These are phyloP conservation scores for Heliornis fulica DNA, from an alignment of 2,113 vertebrate species.

Conservation along the genomic window DNA sequence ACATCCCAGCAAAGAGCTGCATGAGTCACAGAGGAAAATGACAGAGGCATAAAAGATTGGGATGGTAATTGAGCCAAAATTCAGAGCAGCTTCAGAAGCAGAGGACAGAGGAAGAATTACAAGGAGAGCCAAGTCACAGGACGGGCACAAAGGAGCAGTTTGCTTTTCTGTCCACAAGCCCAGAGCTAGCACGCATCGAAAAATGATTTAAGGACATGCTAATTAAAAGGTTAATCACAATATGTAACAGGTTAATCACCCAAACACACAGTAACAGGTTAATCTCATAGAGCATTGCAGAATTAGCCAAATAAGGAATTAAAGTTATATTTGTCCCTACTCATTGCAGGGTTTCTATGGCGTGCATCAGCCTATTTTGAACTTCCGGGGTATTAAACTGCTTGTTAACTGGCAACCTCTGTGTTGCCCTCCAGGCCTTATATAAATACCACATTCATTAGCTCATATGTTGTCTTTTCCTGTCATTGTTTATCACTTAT, in stretches of 20 bases:
- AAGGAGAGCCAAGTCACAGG: not conserved
- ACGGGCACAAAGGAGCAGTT: not conserved
- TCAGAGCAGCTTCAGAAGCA: constrained; percentile 1
- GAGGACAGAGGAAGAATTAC: not conserved
- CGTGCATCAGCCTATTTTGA: not conserved
- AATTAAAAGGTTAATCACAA: not conserved
- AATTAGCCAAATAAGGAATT: constrained; percentile 8
- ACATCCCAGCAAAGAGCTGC: not conserved
- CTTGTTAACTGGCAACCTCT: not conserved
- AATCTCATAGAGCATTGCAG: not conserved
- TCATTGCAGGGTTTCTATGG: not conserved
- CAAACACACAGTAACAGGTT: not conserved
- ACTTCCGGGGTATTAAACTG: not conserved
- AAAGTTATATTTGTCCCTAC: not conserved
- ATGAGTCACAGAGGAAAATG: constrained; percentile 1
- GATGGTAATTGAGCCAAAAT: constrained; percentile 5
- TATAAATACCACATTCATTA: not conserved
- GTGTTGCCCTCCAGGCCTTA: not conserved
- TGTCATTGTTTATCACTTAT: not conserved
- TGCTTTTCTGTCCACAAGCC: not conserved
- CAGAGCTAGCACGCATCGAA: not conserved
- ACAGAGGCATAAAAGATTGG: not conserved
- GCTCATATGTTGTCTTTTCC: not conserved
- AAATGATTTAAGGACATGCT: rapidly evolving
- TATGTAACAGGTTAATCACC: not conserved